These are phyloP conservation scores for Corythoichthys intestinalis DNA, from an alignment of 2,113 vertebrate genomes.

Conservation along the genomic window DNA sequence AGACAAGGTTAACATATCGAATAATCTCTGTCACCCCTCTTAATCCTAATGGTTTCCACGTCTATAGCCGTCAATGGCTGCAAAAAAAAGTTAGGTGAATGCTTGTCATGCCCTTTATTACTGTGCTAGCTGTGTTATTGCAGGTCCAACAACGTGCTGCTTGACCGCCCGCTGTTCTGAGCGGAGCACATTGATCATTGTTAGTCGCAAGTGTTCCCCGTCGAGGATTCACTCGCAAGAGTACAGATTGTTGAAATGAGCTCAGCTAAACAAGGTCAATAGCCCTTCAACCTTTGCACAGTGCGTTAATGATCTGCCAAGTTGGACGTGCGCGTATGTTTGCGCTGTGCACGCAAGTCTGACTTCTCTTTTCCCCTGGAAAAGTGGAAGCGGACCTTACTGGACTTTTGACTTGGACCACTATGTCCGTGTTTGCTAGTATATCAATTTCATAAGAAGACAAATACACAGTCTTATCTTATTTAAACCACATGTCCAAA, in stretches of 20 bases:
- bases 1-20: too few relatives aligned
- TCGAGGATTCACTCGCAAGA: conserved; percentile 10
- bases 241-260: background rate
- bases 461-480: background rate
- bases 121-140: too few relatives aligned
- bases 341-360: background rate
- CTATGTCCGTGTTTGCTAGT: background rate
- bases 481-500: background rate
- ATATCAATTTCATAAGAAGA: too few relatives aligned
- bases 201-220: conserved; percentile 23
- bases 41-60: too few relatives aligned
- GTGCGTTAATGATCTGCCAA: conserved; percentile 48
- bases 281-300: conserved; percentile 37
- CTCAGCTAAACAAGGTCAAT: conserved; percentile 40
- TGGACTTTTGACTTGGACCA: background rate
- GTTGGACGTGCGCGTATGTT: conserved; percentile 5
- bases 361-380: background rate
- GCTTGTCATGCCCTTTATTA: too few relatives aligned
- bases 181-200: background rate
- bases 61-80: too few relatives aligned
- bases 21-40: too few relatives aligned
- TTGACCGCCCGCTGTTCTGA: too few relatives aligned
- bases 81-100: too few relatives aligned
- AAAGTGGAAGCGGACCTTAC: background rate
- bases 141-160: too few relatives aligned